phyloP scores from a whole-genome alignment of 2,888 invertebrate genomes.

The Synanthedon tipuliformis region DNA sequence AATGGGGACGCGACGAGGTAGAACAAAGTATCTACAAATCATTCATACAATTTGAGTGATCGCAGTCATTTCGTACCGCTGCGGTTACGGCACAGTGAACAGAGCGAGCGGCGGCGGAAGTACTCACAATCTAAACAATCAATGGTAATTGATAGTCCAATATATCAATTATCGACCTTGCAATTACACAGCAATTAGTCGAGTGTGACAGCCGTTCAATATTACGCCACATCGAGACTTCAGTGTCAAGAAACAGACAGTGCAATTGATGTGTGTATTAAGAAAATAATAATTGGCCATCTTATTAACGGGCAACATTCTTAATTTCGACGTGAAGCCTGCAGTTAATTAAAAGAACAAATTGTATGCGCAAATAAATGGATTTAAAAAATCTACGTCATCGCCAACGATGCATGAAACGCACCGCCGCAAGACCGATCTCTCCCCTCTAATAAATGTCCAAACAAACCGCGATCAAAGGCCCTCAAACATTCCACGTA shows the following conservation, averaged over 20 bases:
- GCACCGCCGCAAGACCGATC: conserved; percentile 21
- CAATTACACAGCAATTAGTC: not conserved
- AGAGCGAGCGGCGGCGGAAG: not conserved
- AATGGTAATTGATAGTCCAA: not conserved
- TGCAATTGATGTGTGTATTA: not conserved
- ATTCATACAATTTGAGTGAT: not conserved
- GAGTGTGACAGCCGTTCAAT: too few species aligned
- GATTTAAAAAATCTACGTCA: not conserved
- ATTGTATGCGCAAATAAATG: not conserved
- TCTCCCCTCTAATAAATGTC: conserved; percentile 39
- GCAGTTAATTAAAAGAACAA: not conserved
- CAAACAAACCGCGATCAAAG: conserved; percentile 55
- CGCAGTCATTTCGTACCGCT: not conserved
- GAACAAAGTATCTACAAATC: too few species aligned
- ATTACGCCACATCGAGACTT: too few species aligned
- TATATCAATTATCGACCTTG: not conserved
- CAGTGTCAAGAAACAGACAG: too few species aligned
- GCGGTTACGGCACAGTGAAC: not conserved
- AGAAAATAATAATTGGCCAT: not conserved
- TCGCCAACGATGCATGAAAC: conserved; percentile 12
- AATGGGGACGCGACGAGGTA: too few species aligned
- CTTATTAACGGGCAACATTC: not conserved
- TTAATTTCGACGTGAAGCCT: not conserved
- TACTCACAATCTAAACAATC: not conserved
- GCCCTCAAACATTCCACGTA: conserved; percentile 39